Percentiles rank a stretch among this genome's conserved stretches.
Conservation (phyloP, 1,140 invertebrate species). For the Tetranychus urticae region DNA sequence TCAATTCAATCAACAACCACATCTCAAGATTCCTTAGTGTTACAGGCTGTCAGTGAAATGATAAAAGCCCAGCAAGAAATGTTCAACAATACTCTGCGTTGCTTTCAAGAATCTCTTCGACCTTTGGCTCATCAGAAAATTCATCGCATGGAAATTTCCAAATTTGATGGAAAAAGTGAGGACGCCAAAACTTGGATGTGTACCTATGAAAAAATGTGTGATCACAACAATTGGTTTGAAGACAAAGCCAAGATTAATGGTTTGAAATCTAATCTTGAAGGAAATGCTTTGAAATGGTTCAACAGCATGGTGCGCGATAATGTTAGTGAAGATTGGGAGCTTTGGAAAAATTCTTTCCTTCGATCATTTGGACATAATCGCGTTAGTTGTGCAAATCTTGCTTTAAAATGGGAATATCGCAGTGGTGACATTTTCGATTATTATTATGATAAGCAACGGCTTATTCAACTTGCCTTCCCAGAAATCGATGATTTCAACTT, state of each 20-base stretch:
- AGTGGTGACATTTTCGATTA: not conserved
- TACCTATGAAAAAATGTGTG: not conserved
- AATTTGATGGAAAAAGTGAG: slow-evolving; percentile 1
- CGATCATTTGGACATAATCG: not conserved
- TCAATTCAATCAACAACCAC: not conserved
- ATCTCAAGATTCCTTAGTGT: not conserved
- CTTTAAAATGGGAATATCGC: not conserved
- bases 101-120: not conserved
- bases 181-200: not conserved
- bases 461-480: not conserved
- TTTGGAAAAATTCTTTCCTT: not conserved
- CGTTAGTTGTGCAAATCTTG: not conserved
- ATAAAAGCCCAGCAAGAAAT: not conserved
- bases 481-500: not conserved
- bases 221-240: not conserved
- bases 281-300: not conserved
- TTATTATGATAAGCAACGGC: not conserved
- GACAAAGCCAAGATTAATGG: not conserved
- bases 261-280: not conserved
- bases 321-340: not conserved
- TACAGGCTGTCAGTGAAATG: not conserved
- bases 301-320: not conserved
- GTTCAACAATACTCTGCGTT: not conserved
- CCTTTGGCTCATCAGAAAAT: not conserved
- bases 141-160: not conserved